Evolutionary conservation across 2,888 invertebrate species (phyloP).

Genomic region (Eugnorisma glareosa): DNA sequence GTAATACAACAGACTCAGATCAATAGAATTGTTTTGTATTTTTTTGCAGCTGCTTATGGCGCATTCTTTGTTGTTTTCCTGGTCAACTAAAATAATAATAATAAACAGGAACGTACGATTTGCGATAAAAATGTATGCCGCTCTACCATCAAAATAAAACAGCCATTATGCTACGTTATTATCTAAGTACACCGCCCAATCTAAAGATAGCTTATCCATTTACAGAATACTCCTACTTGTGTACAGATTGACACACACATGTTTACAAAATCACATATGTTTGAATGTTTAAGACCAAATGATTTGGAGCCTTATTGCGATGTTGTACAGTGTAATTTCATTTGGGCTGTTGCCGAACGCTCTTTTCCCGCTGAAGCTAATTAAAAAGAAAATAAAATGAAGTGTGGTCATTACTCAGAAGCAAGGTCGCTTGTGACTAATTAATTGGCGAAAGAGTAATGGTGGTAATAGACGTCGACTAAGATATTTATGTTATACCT

Average conservation of each 20-base stretch:
- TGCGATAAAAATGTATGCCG: conserved; percentile 45
- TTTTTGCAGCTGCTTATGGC: conserved; percentile 5
- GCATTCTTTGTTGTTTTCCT: conserved; percentile 3
- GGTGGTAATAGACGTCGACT: conserved; percentile 69
- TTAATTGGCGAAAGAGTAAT: conserved; percentile 80
- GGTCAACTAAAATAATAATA: not conserved
- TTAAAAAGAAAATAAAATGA: conserved; percentile 82
- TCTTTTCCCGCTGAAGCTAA: conserved; percentile 74
- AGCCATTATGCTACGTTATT: conserved; percentile 72
- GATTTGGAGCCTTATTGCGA: conserved; percentile 63
- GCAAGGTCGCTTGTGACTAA: conserved; percentile 79
- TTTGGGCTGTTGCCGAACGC: conserved; percentile 51
- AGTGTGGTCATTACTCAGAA: conserved; percentile 77
- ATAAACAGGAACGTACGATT: conserved; percentile 27
- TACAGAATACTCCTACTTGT: conserved; percentile 70
- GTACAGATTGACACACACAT: conserved; percentile 64
- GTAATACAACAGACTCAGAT: no score
- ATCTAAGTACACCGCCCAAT: conserved; percentile 68
- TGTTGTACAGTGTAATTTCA: conserved; percentile 48
- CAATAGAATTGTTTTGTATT: not conserved
- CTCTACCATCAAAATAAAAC: conserved; percentile 66
- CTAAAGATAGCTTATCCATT: conserved; percentile 73
- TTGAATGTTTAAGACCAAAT: conserved; percentile 34
- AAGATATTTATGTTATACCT: conserved; percentile 69
- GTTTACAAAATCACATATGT: conserved; percentile 61